Evolutionary conservation across 2,797 vertebrate genomes (phyloP).

Genomic region (Heteromormyrus szaboi): DNA sequence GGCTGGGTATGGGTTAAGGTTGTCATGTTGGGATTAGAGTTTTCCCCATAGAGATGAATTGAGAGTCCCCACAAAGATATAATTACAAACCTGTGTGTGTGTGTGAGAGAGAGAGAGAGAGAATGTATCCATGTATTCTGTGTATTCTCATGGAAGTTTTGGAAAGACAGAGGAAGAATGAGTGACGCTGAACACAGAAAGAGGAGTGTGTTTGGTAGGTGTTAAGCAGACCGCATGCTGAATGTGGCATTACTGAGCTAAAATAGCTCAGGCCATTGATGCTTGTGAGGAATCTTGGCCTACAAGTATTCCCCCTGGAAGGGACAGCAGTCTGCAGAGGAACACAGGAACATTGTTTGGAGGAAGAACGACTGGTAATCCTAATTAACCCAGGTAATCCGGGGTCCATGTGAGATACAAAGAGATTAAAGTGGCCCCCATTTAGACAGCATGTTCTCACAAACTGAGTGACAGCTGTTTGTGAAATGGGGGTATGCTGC

Average conservation of each 20-base stretch:
- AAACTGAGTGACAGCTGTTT: constrained; percentile 11
- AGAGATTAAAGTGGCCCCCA: constrained; percentile 10
- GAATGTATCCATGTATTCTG: not conserved
- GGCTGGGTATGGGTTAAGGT: not conserved
- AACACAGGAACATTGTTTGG: constrained; percentile 13
- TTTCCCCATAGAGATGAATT: not conserved
- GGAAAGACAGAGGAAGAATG: not conserved
- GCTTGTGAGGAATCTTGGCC: not conserved
- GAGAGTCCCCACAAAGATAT: not conserved
- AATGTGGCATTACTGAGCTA: not conserved
- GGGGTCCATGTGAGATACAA: constrained; percentile 7
- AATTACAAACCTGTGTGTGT: not conserved
- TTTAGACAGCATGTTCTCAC: constrained; percentile 9
- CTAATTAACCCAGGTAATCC: constrained; percentile 17
- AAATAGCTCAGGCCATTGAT: not conserved
- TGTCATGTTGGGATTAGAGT: not conserved
- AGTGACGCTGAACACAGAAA: not conserved
- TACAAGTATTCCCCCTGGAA: constrained; percentile 3
- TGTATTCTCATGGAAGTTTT: not conserved
- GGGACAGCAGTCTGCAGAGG: not conserved
- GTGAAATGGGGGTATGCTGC: not conserved
- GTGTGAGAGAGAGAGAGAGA: not conserved
- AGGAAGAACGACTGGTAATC: constrained; percentile 3
- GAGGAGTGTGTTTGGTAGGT: not conserved
- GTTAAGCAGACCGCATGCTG: not conserved